Evolutionary conservation across 1,140 invertebrate species (phyloP).

Genomic region (Lepidurus apus): DNA sequence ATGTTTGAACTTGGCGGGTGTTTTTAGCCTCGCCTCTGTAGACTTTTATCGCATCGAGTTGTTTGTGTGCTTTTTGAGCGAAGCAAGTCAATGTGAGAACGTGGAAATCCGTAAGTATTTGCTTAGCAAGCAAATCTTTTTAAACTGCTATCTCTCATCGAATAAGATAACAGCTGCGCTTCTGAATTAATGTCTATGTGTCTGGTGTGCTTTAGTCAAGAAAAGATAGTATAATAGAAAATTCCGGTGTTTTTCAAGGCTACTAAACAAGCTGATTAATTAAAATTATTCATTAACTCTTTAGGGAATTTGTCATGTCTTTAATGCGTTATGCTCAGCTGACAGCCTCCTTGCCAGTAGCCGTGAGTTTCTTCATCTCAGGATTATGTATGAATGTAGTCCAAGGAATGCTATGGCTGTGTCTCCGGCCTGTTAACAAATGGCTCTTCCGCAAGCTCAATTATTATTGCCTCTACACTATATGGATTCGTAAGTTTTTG

Average conservation of each 20-base stretch:
- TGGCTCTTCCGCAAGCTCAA: constrained; percentile 79
- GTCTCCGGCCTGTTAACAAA: constrained; percentile 67
- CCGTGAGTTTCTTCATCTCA: constrained; percentile 82
- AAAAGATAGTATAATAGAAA: neutral
- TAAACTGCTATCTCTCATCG: neutral
- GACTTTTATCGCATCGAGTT: neutral
- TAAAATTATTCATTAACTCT: neutral
- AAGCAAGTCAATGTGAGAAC: neutral
- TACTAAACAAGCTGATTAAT: neutral
- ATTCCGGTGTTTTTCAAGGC: neutral
- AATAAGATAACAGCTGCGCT: neutral
- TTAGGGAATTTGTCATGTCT: neutral
- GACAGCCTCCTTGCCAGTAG: constrained; percentile 46
- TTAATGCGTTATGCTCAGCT: neutral
- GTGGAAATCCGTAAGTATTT: neutral
- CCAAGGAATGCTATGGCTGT: constrained; percentile 69
- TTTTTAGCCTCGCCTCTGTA: neutral
- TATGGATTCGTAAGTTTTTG: constrained; percentile 80
- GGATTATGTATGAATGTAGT: constrained; percentile 78
- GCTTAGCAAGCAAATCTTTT: neutral
- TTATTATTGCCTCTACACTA: constrained; percentile 81
- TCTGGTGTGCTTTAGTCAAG: neutral
- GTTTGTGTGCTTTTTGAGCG: neutral
- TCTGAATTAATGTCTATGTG: neutral
- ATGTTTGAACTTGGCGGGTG: neutral